A percentile compares a stretch with the other conserved stretches of the same genome.
Evolutionary conservation across 1,140 invertebrate genomes (phyloP).

Genomic region (Tribolium castaneum): DNA sequence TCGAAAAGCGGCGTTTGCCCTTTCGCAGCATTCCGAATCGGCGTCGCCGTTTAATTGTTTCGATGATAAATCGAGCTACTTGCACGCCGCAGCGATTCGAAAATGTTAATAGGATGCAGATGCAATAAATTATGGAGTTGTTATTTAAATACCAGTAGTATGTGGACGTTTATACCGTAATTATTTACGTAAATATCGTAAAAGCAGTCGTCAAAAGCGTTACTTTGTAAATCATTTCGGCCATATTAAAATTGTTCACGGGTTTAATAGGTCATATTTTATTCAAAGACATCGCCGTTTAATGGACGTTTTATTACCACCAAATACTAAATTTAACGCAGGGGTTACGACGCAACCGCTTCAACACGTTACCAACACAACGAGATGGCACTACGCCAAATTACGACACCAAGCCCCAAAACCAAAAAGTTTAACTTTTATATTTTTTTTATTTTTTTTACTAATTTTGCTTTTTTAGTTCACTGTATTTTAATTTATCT

Average conservation of each 20-base stretch:
- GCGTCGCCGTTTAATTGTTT: slow-evolving; percentile 15
- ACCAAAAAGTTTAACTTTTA: no score
- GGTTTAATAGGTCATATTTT: slow-evolving; percentile 29
- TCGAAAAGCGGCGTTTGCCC: background rate
- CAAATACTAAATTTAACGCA: slow-evolving; percentile 28
- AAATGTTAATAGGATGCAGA: slow-evolving; percentile 37
- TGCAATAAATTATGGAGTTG: slow-evolving; percentile 33
- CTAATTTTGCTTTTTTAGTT: no score
- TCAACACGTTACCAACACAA: slow-evolving; percentile 4
- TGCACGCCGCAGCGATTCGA: background rate
- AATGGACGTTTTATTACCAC: slow-evolving; percentile 25
- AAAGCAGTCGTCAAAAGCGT: slow-evolving; percentile 33
- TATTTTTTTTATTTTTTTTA: no score
- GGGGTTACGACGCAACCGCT: background rate
- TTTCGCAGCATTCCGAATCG: background rate
- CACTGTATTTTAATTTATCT: no score
- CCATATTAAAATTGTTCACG: slow-evolving; percentile 28
- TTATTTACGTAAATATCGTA: slow-evolving; percentile 40
- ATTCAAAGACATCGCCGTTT: slow-evolving; percentile 25
- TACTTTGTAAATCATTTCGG: slow-evolving; percentile 35
- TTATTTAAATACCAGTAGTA: slow-evolving; percentile 42
- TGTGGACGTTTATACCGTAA: slow-evolving; percentile 34
- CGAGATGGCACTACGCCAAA: no score
- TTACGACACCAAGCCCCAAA: no score
- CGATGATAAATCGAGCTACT: slow-evolving; percentile 31